Conservation (phyloP, 2,888 invertebrate species). For the Seira ritae region DNA sequence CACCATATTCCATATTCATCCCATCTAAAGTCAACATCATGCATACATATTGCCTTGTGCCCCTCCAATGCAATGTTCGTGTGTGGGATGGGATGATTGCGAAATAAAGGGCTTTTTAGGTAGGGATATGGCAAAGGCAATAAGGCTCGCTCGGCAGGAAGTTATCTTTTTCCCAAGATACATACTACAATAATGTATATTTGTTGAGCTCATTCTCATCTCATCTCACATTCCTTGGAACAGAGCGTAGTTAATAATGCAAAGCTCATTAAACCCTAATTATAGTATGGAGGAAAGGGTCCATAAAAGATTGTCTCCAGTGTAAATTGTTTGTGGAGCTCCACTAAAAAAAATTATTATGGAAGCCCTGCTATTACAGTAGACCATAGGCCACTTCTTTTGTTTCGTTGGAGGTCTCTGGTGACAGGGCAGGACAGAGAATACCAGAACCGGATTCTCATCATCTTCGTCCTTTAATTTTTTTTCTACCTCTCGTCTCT, state of each 20-base stretch:
- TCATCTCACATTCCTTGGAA: neutral
- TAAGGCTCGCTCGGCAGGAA: no score
- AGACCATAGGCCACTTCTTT: neutral
- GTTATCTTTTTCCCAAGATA: conserved; percentile 1
- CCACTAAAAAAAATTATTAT: neutral
- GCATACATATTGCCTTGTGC: neutral
- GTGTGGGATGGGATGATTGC: neutral
- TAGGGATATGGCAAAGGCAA: no score
- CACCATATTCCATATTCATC: neutral
- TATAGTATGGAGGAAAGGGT: neutral
- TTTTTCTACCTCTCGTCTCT: neutral
- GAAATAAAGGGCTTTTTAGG: neutral
- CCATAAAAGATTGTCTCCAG: neutral
- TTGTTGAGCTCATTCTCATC: neutral
- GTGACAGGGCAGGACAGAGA: no score
- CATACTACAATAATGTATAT: no score
- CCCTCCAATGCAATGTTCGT: neutral
- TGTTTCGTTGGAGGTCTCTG: no score
- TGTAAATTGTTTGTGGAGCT: neutral
- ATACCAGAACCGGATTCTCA: no score
- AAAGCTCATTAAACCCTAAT: conserved; percentile 18
- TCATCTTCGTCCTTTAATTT: no score
- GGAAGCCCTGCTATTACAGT: neutral
- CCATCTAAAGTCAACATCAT: no score
- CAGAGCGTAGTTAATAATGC: conserved; percentile 6